These are phyloP conservation scores for Apamea anceps DNA, from an alignment of 2,888 invertebrate species.

Conservation along the genomic window DNA sequence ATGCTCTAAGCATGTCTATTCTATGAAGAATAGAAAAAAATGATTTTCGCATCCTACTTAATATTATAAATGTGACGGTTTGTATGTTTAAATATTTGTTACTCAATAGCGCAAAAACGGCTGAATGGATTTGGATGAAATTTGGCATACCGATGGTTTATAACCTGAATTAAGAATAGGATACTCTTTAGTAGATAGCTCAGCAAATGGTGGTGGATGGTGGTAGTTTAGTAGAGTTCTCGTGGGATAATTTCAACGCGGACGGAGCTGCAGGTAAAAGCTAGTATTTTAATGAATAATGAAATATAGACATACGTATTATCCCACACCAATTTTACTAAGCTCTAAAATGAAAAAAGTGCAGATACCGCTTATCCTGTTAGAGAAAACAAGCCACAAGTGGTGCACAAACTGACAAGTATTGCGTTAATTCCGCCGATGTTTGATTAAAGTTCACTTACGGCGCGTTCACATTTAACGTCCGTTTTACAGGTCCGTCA, in stretches of 20 bases:
- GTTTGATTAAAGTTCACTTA: slow-evolving; percentile 37
- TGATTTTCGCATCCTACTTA: not conserved
- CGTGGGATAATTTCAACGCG: too few relatives aligned
- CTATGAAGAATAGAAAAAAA: not conserved
- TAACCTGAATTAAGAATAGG: not conserved
- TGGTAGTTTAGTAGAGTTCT: too few relatives aligned
- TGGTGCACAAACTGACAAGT: not conserved
- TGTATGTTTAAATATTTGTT: not conserved
- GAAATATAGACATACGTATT: too few relatives aligned
- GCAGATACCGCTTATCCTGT: not conserved
- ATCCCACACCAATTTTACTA: not conserved
- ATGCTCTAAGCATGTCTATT: not conserved
- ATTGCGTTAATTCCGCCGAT: not conserved
- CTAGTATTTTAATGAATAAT: not conserved
- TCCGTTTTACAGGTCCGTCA: too few relatives aligned
- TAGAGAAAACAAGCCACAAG: not conserved
- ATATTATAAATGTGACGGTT: not conserved
- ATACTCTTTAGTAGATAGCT: too few relatives aligned
- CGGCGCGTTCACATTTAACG: too few relatives aligned
- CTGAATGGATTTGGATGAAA: not conserved
- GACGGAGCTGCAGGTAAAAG: not conserved
- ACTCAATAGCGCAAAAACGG: not conserved
- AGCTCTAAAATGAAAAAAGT: not conserved
- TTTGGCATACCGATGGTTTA: not conserved
- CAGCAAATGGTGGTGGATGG: too few relatives aligned